Percentiles rank a stretch among this genome's conserved stretches.
phyloP scores from a whole-genome alignment of 53 echinoderm and acorn worm species.

The Arbacia lixula region DNA sequence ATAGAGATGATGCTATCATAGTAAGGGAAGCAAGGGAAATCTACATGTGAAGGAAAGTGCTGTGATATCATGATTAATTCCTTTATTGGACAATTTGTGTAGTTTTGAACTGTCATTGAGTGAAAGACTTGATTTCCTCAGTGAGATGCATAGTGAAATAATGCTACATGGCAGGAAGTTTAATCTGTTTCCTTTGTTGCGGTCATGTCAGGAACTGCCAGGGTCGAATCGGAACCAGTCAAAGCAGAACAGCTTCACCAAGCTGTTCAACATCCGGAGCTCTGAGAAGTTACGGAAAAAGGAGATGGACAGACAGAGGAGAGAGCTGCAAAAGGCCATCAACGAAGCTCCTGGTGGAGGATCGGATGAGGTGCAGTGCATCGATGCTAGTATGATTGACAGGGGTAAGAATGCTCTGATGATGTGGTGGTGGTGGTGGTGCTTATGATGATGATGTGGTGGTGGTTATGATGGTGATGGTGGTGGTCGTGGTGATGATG shows the following conservation, averaged over 20 bases:
- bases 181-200: no score
- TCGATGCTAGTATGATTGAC: conserved; percentile 60
- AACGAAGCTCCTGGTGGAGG: conserved; percentile 71
- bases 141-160: no score
- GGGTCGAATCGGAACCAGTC: no score
- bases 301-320: conserved; percentile 68
- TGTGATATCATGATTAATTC: no score
- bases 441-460: background rate
- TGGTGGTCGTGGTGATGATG: background rate
- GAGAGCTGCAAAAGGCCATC: conserved; percentile 66
- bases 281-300: conserved; percentile 12
- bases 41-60: no score
- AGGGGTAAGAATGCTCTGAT: conserved; percentile 42
- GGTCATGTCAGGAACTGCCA: no score
- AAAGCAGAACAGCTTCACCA: background rate
- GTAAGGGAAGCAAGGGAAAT: no score
- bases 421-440: background rate
- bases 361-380: conserved; percentile 60
- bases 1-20: no score
- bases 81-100: no score
- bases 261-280: background rate
- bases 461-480: background rate
- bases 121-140: no score
- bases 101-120: no score
- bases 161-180: no score